A percentile compares a stretch with the other conserved stretches of the same genome.
phyloP scores from a whole-genome alignment of 1,140 invertebrate genomes.

The Bicyclus anynana region DNA sequence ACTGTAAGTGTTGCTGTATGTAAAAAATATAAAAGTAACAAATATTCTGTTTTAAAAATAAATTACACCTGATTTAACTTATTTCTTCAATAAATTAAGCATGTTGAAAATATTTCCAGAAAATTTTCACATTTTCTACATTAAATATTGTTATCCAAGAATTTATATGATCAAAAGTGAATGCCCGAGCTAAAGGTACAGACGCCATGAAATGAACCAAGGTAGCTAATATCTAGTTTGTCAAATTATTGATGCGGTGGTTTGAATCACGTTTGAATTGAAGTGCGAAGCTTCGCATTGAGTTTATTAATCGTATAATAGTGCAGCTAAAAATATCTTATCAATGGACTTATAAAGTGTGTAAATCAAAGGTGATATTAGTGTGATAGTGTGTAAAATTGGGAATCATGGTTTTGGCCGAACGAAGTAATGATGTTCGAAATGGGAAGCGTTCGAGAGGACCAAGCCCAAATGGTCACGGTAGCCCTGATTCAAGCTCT shows the following conservation, averaged over 20 bases:
- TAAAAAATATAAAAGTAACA: not conserved
- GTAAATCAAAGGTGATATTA: constrained; percentile 28
- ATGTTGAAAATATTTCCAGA: not conserved
- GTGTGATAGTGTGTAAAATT: constrained; percentile 31
- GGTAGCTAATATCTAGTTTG: constrained; percentile 50
- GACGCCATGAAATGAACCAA: constrained; percentile 52
- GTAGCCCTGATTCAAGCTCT: constrained; percentile 86
- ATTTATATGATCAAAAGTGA: constrained; percentile 40
- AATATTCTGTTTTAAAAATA: not conserved
- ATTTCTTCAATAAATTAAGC: not conserved
- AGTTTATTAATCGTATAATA: constrained; percentile 41
- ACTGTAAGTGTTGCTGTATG: constrained; percentile 26
- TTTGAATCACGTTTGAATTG: constrained; percentile 77
- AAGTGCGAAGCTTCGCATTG: constrained; percentile 62
- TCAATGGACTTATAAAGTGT: constrained; percentile 46
- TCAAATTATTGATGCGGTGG: constrained; percentile 76
- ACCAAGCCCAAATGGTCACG: constrained; percentile 91
- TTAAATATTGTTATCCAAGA: not conserved
- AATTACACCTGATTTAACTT: not conserved
- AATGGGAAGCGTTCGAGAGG: constrained; percentile 92
- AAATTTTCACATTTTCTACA: not conserved
- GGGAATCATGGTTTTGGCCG: constrained; percentile 88
- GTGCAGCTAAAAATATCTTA: constrained; percentile 27
- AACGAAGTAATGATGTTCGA: constrained; percentile 88
- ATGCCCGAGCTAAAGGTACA: constrained; percentile 53